phyloP scores from a whole-genome alignment of 2,797 vertebrate species.

The Naso thynnoides region DNA sequence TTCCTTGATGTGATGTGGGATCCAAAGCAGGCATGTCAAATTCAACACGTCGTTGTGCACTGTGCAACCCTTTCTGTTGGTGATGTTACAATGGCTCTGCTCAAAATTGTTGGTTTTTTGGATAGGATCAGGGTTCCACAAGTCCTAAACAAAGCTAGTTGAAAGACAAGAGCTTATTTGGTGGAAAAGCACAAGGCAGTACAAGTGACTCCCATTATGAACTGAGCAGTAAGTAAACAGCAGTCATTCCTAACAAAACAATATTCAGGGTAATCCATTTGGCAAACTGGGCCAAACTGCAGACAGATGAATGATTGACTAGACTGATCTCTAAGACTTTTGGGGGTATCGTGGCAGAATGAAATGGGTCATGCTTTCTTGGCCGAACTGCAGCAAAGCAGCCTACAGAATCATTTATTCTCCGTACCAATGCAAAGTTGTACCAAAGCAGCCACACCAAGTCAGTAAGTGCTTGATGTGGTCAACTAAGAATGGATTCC shows the following conservation, averaged over 20 bases:
- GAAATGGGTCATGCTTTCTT: background rate
- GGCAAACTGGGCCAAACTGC: conserved; percentile 5
- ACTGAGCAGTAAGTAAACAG: background rate
- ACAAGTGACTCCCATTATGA: background rate
- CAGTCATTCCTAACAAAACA: background rate
- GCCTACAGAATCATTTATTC: background rate
- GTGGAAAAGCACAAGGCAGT: background rate
- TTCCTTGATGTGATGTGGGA: too few species aligned
- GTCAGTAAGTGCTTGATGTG: background rate
- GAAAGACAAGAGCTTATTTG: too few species aligned
- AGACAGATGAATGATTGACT: background rate
- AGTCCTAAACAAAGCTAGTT: too few species aligned
- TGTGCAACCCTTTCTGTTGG: too few species aligned
- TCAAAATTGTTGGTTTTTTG: too few species aligned
- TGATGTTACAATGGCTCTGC: too few species aligned
- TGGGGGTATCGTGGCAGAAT: background rate
- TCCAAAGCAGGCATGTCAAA: too few species aligned
- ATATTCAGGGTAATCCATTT: conserved; percentile 16
- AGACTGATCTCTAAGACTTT: background rate
- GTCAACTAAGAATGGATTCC: background rate
- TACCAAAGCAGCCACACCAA: background rate
- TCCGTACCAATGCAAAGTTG: background rate
- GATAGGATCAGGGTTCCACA: too few species aligned
- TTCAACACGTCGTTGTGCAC: too few species aligned
- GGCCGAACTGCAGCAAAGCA: background rate